Conservation (phyloP, 2,888 invertebrate genomes). For the Amiota minor region DNA sequence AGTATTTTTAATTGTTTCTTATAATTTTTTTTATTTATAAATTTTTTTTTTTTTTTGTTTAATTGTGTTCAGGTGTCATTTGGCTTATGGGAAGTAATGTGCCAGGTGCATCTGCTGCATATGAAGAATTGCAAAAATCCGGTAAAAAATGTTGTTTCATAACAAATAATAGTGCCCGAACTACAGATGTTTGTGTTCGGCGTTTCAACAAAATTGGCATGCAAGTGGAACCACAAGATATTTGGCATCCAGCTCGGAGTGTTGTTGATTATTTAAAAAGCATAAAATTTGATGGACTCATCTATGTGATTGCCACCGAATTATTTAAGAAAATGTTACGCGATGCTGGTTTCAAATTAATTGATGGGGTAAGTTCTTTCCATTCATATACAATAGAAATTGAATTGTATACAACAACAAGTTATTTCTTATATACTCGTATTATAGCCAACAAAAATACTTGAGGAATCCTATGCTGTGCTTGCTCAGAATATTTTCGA, state of each 20-base stretch:
- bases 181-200: constrained; percentile 54
- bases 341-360: constrained; percentile 72
- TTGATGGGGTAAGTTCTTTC: constrained; percentile 68
- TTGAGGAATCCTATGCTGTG: constrained; percentile 56
- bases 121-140: constrained; percentile 65
- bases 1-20: background rate
- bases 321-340: constrained; percentile 68
- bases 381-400: background rate
- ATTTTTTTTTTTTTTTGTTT: background rate
- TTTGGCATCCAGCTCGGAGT: constrained; percentile 73
- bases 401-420: background rate
- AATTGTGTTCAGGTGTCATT: constrained; percentile 72
- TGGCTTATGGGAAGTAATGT: constrained; percentile 66
- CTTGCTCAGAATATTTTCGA: constrained; percentile 56
- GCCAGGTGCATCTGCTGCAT: constrained; percentile 67
- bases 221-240: constrained; percentile 57
- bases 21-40: background rate
- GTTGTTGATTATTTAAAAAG: constrained; percentile 74
- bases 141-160: constrained; percentile 73
- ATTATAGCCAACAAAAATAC: constrained; percentile 58
- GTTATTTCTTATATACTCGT: background rate
- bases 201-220: constrained; percentile 60
- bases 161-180: constrained; percentile 73
- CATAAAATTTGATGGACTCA: constrained; percentile 74
- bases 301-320: constrained; percentile 72